Conservation (phyloP, 2,888 invertebrate genomes). For the Cerceris rybyensis region DNA sequence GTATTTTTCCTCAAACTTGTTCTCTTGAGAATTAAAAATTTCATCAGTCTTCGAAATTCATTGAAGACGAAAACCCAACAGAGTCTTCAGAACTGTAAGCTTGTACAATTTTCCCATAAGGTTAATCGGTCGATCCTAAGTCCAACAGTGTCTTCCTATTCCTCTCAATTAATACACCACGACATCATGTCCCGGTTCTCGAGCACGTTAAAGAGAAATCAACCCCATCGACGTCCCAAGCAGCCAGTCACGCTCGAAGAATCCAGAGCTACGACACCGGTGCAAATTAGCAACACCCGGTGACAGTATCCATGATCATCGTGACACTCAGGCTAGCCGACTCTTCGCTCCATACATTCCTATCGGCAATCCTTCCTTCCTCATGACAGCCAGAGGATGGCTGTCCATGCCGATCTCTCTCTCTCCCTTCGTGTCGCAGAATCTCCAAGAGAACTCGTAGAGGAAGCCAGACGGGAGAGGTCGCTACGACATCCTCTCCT, state of each 20-base stretch:
- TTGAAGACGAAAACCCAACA: too few species aligned
- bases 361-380: conserved; percentile 43
- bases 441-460: conserved; percentile 16
- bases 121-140: too few species aligned
- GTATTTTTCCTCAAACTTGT: too few species aligned
- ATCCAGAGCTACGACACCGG: conserved; percentile 53
- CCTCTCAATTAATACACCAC: too few species aligned
- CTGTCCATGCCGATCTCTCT: conserved; percentile 36
- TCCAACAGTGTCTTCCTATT: too few species aligned
- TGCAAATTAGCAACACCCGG: conserved; percentile 54
- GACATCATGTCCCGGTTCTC: neutral
- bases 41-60: too few species aligned
- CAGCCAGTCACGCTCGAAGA: conserved; percentile 27
- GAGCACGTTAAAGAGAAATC: neutral
- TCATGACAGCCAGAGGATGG: conserved; percentile 46
- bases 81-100: too few species aligned
- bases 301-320: conserved; percentile 59
- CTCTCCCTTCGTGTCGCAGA: neutral
- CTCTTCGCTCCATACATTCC: conserved; percentile 53
- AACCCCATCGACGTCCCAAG: neutral
- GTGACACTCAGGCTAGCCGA: conserved; percentile 45
- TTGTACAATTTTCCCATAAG: too few species aligned
- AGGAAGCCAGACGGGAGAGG: conserved; percentile 32
- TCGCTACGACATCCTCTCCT: conserved; percentile 35
- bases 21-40: too few species aligned